Conservation (phyloP, 1,140 invertebrate genomes). For the Akabosia matsudoensis region DNA sequence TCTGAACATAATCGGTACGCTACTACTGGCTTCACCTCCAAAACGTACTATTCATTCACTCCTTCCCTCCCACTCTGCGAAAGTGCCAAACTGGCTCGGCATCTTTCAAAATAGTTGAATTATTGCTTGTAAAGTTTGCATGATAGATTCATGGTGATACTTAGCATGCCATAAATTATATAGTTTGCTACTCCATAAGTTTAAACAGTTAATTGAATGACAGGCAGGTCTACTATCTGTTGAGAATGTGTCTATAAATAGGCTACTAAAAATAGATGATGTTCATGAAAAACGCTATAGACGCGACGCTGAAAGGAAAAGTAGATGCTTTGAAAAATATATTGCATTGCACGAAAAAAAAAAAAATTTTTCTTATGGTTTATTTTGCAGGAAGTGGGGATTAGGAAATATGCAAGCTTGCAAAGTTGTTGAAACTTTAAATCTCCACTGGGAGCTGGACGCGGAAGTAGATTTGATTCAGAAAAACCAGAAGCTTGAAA, state of each 20-base stretch:
- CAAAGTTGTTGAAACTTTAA: neutral
- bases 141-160: neutral
- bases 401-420: neutral
- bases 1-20: too few species aligned
- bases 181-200: neutral
- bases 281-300: neutral
- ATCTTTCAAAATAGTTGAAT: neutral
- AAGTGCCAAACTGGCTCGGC: neutral
- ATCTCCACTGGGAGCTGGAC: neutral
- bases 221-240: neutral
- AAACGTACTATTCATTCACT: too few species aligned
- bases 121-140: neutral
- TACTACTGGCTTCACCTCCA: too few species aligned
- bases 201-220: neutral
- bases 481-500: too few species aligned
- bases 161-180: neutral
- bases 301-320: too few species aligned
- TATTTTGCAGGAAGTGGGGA: neutral
- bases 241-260: conserved; percentile 12
- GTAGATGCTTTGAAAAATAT: too few species aligned
- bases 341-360: too few species aligned
- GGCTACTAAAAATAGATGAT: conserved; percentile 10
- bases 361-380: too few species aligned
- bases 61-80: too few species aligned
- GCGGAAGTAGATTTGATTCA: neutral